Base-by-base conservation (phyloP, 2,797 vertebrate species). In the Sciurus vulgaris region DNA sequence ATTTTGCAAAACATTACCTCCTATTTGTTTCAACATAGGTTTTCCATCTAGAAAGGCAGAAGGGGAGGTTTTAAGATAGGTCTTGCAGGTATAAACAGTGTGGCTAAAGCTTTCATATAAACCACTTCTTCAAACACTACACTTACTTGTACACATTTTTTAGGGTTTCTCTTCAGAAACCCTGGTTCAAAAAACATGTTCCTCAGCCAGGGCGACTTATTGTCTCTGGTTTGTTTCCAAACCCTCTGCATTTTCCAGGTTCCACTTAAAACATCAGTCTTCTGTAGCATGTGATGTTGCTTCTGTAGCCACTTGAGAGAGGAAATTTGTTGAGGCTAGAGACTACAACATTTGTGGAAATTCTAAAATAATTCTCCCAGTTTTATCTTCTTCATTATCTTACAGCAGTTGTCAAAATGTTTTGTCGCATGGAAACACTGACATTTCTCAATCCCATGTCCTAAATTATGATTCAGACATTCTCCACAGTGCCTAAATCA, bases 1-100 rank as follows among this genome's bases (percentile, higher is more conserved):
- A 90, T 96, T 93, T 94, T 97, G 91, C 90, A 95, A 74, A 96
- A 96, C 54, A 67, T 65, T 93, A 90, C 96, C 95, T 94, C 82
- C 70, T 81, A n/a, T 94, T 95, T 91, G 96, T 97, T n/a, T 89
- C 74, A 79, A 73, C 44, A 51, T 81, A 54, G 15, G 56, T 86
- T 96, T 96, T 95, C 82, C 89, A 93, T 69, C 83, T 10, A 51
- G 92, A 77, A 82, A 74, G 86, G 87, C 65, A 22, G 63, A 35
- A 35, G 89, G 35, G 47, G 17, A 7, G 2, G 9, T 76, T 97
- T 92, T 72, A 89, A 91, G 95, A 18, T 17, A n/a, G 30, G 54
- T 56, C 0, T 11, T 69, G 47, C 69, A 12, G 2, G 8, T 56
- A 18, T 73, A 89, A 89, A 82, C 35, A 35, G 20, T 65, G 11